Base-by-base conservation (phyloP, 2,888 invertebrate genomes). In the Drosophila gaucha region DNA sequence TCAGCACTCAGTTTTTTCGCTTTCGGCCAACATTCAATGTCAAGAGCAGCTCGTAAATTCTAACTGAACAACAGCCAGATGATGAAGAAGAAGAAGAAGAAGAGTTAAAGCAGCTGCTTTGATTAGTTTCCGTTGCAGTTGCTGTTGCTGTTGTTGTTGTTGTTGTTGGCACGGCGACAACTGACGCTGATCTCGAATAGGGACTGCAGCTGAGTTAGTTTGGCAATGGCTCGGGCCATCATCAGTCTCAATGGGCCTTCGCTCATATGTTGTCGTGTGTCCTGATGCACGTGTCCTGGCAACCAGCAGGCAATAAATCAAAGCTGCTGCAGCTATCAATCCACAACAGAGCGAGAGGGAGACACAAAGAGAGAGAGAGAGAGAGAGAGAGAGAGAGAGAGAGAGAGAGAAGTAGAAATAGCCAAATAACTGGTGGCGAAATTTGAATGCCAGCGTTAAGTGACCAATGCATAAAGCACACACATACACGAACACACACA, bases 261-360 rank as follows among this genome's bases (percentile, higher is more conserved):
- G 18, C 35, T 52, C 56, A 56, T 31, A 46, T 44, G 18, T 28
- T 28, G 30, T 6, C 20, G n/a, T 10, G 46, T 41, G 38, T 50
- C 30, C 36, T 41, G 46, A 46, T 31, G 46, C 65, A 57, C 57
- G 50, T 71, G 65, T 49, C 33, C 65, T 22, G 62, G 33, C 56
- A 63, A 49, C 64, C 41, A 51, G 33, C 49, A 9, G 62, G 73
- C 58, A 56, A 87, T 87, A 87, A 82, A 87, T 83, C 83, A 83
- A 87, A 78, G 86, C 52, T 68, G 56, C 68, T 78, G 67, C 66
- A 68, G 79, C 86, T 72, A 83, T 83, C 88, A 87, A 87, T 83
- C 79, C 69, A 66, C 65, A 71, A 57, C 66, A 71, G 12, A 20
- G 35, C 51, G 39, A 10, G 26, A 1, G 6, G 12, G 12, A n/a